Evolutionary conservation across 2,797 vertebrate species (phyloP).

Genomic region (Lutjanus argentimaculatus): DNA sequence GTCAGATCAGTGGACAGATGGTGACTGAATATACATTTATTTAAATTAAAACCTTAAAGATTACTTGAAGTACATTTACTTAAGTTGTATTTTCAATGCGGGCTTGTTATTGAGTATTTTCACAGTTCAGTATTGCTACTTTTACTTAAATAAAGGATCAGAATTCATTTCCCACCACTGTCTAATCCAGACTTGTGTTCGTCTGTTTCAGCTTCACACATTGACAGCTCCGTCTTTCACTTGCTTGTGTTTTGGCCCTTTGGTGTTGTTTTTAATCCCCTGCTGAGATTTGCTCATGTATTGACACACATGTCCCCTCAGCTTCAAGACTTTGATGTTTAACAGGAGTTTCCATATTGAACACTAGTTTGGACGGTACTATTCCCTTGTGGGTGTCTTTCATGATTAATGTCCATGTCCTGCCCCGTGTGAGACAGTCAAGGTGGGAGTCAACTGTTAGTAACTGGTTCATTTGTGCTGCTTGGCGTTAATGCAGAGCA

Average conservation of each 20-base stretch:
- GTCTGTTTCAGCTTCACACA: conserved; percentile 35
- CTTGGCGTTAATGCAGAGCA: conserved; percentile 20
- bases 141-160: conserved; percentile 1
- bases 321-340: conserved; percentile 57
- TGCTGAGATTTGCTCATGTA: conserved; percentile 41
- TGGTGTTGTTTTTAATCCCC: conserved; percentile 54
- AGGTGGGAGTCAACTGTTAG: conserved; percentile 24
- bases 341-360: conserved; percentile 53
- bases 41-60: too few species aligned
- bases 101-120: not conserved
- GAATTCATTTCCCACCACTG: conserved; percentile 5
- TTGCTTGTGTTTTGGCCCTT: conserved; percentile 43
- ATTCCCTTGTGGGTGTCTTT: conserved; percentile 44
- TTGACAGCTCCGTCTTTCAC: conserved; percentile 57
- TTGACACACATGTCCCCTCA: conserved; percentile 60
- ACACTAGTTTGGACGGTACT: conserved; percentile 28
- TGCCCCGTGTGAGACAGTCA: conserved; percentile 41
- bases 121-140: not conserved
- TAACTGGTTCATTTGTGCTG: conserved; percentile 45
- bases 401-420: conserved; percentile 31
- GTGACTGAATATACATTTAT: too few species aligned
- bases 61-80: not conserved
- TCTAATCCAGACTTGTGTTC: conserved; percentile 35
- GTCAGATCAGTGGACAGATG: too few species aligned
- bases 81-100: not conserved